phyloP scores from a whole-genome alignment of 2,888 invertebrate genomes.

The Bombylius discolor region DNA sequence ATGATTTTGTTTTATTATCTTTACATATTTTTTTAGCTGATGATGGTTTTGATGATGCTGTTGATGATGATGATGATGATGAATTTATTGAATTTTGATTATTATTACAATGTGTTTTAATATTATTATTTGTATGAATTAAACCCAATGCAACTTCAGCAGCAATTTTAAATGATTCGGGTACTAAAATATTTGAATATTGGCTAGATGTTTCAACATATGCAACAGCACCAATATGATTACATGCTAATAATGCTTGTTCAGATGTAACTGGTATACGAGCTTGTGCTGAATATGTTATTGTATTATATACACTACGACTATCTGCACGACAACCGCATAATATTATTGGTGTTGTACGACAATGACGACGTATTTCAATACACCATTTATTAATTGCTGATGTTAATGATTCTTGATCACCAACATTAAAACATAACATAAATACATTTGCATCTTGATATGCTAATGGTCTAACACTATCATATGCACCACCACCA shows the following conservation, averaged over 20 bases:
- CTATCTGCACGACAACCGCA: slow-evolving; percentile 55
- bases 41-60: slow-evolving; percentile 6
- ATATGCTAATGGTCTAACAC: slow-evolving; percentile 48
- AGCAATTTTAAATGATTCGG: slow-evolving; percentile 53
- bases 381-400: slow-evolving; percentile 53
- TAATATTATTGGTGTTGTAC: slow-evolving; percentile 44
- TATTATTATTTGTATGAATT: slow-evolving; percentile 4
- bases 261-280: slow-evolving; percentile 18
- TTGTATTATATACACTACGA: slow-evolving; percentile 46
- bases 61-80: background rate
- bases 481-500: slow-evolving; percentile 46
- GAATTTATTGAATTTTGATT: background rate
- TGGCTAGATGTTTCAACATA: slow-evolving; percentile 54
- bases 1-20: slow-evolving; percentile 10
- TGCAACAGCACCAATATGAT: slow-evolving; percentile 50
- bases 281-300: slow-evolving; percentile 32
- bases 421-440: slow-evolving; percentile 48
- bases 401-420: slow-evolving; percentile 45
- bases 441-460: slow-evolving; percentile 49
- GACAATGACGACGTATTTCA: slow-evolving; percentile 50
- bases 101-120: background rate
- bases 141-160: slow-evolving; percentile 47
- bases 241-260: slow-evolving; percentile 48
- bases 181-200: slow-evolving; percentile 46
- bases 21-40: slow-evolving; percentile 11